Base-by-base conservation (phyloP, 2,113 vertebrate genomes). In the Cinclus cinclus region DNA sequence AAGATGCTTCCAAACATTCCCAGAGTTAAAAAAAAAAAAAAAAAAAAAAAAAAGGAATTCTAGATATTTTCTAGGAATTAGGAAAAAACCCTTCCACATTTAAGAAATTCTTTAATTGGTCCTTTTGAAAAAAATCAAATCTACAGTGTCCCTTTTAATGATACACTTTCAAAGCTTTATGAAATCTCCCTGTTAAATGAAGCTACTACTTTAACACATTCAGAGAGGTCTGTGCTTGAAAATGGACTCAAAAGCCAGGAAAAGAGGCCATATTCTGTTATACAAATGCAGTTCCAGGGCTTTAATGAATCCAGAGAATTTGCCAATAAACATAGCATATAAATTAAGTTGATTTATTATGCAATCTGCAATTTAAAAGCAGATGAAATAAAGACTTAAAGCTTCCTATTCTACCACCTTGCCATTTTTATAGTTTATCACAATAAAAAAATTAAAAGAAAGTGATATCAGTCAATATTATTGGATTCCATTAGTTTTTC, bases 41-140 rank as follows among this genome's bases (percentile, higher is more conserved):
- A 49, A 56, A 16, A 18, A 21, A 62, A 60, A 49, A 39, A n/a
- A 13, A 41, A 56, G 13, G 12, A 59, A 13, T 9, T 25, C 13
- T 14, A n/a, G 46, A 20, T 9, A 25, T 86, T 94, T 88, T 77
- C 33, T 81, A 90, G 35, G 35, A 94, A 87, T 93, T 90, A 75
- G 37, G 22, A 82, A 74, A 76, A 83, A 76, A 5, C 0, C 44
- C 10, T 55, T 33, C 41, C 68, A 90, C 20, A n/a, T 23, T n/a
- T 23, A 17, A 65, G 81, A 83, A 25, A 47, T 50, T 41, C 35
- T 59, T 65, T 41, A 90, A 83, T 74, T 77, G 82, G 52, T 92
- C 60, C 83, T 93, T 84, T 88, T 71, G 83, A 89, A 96, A 96
- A 86, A 70, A 86, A 15, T 88, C 47, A 71, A n/a, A 94, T 92